Percentiles rank a stretch among this genome's conserved stretches.
Evolutionary conservation across 2,888 invertebrate genomes (phyloP).

Genomic region (Esperia sulphurella): DNA sequence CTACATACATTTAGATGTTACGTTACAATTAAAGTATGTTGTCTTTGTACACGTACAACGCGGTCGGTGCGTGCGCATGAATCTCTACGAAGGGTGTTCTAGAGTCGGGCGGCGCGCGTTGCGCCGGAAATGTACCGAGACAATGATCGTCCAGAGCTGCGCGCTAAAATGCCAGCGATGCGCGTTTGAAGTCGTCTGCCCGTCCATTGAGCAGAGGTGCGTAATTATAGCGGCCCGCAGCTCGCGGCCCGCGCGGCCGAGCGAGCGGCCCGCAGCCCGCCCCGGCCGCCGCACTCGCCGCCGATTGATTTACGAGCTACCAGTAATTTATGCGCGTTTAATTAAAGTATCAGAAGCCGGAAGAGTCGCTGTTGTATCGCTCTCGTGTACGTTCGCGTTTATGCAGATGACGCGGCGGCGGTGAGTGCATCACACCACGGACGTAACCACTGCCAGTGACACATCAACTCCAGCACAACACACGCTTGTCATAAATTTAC

Average conservation of each 20-base stretch:
- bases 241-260: slow-evolving; percentile 25
- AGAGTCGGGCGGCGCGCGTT: slow-evolving; percentile 10
- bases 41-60: not conserved
- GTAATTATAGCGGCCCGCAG: slow-evolving; percentile 28
- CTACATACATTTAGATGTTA: too few relatives aligned
- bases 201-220: slow-evolving; percentile 42
- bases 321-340: slow-evolving; percentile 67
- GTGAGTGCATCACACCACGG: not conserved
- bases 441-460: too few relatives aligned
- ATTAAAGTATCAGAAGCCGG: slow-evolving; percentile 70
- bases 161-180: slow-evolving; percentile 39
- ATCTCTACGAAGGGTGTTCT: slow-evolving; percentile 3
- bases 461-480: not conserved
- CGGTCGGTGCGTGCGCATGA: slow-evolving; percentile 11
- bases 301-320: slow-evolving; percentile 60
- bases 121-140: slow-evolving; percentile 22
- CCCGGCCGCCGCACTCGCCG: slow-evolving; percentile 23
- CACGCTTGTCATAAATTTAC: not conserved
- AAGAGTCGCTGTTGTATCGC: slow-evolving; percentile 33
- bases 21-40: too few relatives aligned
- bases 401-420: too few relatives aligned
- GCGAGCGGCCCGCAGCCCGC: slow-evolving; percentile 12
- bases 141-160: slow-evolving; percentile 24
- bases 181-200: slow-evolving; percentile 39
- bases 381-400: not conserved